Evolutionary conservation across 2,888 invertebrate species (phyloP), one percentile per base, ranked within the genome.

Genomic region (Cheilosia pagana): DNA sequence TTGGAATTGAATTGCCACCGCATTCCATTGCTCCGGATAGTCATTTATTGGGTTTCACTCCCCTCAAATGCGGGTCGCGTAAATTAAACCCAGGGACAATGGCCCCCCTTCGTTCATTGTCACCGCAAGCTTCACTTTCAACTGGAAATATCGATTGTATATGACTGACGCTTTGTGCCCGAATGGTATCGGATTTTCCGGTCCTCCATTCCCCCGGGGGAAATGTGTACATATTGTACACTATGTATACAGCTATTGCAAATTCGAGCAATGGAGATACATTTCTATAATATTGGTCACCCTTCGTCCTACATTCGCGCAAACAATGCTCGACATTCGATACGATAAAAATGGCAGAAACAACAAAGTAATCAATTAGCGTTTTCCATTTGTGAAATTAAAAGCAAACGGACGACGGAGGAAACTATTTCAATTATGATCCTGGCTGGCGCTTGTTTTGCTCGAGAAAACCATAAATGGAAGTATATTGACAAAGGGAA

Each of bases 341-440:
- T 78, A 50, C 71, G 57, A 78, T 71, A 63, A 78, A 71, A 78
- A 71, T 65, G 63, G 59, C 65, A 78, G 39, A 57, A 78, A 71
- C 78, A 71, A 63, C 70, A 78, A 59, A 65, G 71, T 71, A 78
- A 78, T 78, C 78, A 78, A 78, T 78, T 78, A 78, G 78, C 57
- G 71, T 55, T 71, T 78, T 71, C 78, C 78, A 78, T 78, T 78
- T 78, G 78, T 63, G 71, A 78, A 78, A 71, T 78, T 35, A 71
- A 78, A 78, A 71, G 45, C 57, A 57, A 43, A 23, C 31, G 10
- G 10, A 5, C 14, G 39, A n/a, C 35, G 57, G 72, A 21, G 53
- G 21, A 50, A 68, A 76, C 76, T 77, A 77, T 68, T 70, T 60
- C 77, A 78, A 78, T 78, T 78, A 78, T 78, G 67, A 59, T 28